Evolutionary conservation across 2,888 invertebrate genomes (phyloP), one percentile per base, ranked within the genome.

Genomic region (Zelleria hepariella): DNA sequence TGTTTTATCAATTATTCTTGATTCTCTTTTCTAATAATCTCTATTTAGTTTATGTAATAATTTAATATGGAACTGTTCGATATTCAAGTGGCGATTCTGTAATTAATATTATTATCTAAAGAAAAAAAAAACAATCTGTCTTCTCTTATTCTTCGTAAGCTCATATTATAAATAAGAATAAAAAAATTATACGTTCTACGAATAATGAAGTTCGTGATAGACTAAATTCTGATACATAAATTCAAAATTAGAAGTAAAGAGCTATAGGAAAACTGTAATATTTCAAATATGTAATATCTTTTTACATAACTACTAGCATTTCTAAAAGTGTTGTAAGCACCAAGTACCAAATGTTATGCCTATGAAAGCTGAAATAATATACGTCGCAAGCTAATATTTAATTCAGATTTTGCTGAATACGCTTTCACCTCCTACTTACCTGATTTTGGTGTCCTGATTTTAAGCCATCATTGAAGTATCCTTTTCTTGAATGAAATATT

Each of bases 51-150:
- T 1, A 15, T n/a, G n/a, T n/a, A n/a, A n/a, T n/a, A n/a, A n/a
- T n/a, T 8, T 10, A 18, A 51, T 51, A 18, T 47, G 56, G 32
- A 42, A 15, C 15, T 10, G 32, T 42, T 42, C 32, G 32, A 42
- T 42, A 42, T 5, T 15, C 32, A 63, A 67, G 82, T 84, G 86
- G 85, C 83, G 75, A 75, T 64, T 84, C 82, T 84, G 69, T 81
- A 72, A 75, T 72, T 68, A 65, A 68, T 67, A 68, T 26, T 25
- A 54, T 27, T 54, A n/a, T 26, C 25, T 51, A 23, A 18, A 10
- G 18, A 51, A 10, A 21, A 51, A 51, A 51, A 7, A 21, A 55
- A 32, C 18, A 27, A 21, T 55, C 55, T 55, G 42, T 55, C 55
- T 55, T 32, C 54, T 54, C 18, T 21, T 55, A 55, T 10, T 25